A percentile compares a stretch with the other conserved stretches of the same genome.
Evolutionary conservation across 2,797 vertebrate genomes (phyloP).

Genomic region (Spea hammondii): DNA sequence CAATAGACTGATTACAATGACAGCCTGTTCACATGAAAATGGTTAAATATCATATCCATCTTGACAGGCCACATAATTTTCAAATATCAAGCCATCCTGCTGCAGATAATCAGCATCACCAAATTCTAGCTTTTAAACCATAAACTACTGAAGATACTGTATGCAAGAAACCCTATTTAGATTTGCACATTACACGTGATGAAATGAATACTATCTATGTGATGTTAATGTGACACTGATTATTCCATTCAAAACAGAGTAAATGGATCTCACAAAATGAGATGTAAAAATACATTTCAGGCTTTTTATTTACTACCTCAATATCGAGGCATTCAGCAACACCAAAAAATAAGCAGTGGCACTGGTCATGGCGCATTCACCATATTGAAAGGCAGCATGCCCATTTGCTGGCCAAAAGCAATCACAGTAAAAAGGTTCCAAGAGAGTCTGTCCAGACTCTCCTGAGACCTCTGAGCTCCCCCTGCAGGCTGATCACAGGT

Average conservation of each 20-base stretch:
- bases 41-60: background rate
- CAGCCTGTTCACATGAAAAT: background rate
- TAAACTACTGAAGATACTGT: background rate
- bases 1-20: conserved; percentile 4
- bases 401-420: too few species aligned
- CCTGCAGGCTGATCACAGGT: too few species aligned
- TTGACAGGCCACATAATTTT: conserved; percentile 2
- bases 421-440: too few species aligned
- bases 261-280: too few species aligned
- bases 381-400: too few species aligned
- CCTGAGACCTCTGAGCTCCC: too few species aligned
- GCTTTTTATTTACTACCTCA: too few species aligned
- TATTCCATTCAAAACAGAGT: background rate
- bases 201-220: background rate
- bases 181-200: background rate
- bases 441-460: too few species aligned
- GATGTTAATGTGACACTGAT: background rate
- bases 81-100: conserved; percentile 10
- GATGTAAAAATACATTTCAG: too few species aligned
- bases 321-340: too few species aligned
- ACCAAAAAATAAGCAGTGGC: too few species aligned
- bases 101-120: background rate
- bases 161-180: background rate
- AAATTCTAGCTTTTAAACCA: background rate
- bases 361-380: too few species aligned